Conservation (phyloP, 2,797 vertebrate species). For the Phylloscopus collybita region DNA sequence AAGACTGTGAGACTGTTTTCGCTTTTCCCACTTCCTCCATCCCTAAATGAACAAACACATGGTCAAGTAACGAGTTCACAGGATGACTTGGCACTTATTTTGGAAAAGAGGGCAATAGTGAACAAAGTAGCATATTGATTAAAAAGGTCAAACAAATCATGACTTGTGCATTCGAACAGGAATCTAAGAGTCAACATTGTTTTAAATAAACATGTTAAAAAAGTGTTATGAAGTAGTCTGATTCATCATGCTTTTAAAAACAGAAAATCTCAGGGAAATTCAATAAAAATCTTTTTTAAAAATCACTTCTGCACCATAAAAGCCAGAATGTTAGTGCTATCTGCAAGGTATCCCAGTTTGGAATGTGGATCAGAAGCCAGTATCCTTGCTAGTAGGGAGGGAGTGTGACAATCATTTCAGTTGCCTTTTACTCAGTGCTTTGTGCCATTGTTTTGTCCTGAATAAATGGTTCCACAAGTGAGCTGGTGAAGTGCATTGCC, state of each 20-base stretch:
- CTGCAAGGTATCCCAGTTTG: neutral
- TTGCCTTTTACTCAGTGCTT: neutral
- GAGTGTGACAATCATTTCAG: neutral
- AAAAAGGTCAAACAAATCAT: neutral
- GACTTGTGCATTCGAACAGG: neutral
- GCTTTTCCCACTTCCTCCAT: neutral
- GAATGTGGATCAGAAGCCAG: neutral
- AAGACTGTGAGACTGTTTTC: neutral
- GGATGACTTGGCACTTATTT: neutral
- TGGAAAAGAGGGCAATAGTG: neutral
- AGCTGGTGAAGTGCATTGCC: neutral
- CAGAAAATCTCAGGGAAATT: neutral
- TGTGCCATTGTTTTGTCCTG: neutral
- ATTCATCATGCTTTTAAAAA: neutral
- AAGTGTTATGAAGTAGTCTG: neutral
- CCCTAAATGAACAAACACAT: neutral
- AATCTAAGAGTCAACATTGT: neutral
- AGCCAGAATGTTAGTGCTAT: neutral
- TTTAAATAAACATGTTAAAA: neutral
- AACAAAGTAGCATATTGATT: neutral
- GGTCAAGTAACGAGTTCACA: neutral
- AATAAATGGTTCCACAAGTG: conserved; percentile 3
- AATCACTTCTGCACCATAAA: neutral
- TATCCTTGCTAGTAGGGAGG: neutral
- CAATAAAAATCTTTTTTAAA: neutral